Conservation (phyloP, 2,113 vertebrate genomes). For the Calidris pugnax region DNA sequence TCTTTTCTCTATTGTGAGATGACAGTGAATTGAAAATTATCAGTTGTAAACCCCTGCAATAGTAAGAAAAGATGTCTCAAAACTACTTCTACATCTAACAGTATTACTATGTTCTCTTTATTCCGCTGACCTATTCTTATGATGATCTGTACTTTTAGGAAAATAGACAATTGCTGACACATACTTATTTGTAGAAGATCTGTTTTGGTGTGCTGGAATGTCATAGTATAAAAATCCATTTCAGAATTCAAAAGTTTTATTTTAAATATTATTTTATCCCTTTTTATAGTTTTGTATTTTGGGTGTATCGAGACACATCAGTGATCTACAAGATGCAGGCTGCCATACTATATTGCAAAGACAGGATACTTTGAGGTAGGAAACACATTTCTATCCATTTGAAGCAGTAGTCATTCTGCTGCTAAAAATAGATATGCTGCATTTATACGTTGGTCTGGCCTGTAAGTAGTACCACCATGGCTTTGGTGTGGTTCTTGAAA, state of each 20-base stretch:
- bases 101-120: neutral
- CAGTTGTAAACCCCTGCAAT: neutral
- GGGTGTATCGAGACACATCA: neutral
- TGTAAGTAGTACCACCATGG: neutral
- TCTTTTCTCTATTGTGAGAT: neutral
- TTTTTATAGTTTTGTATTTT: neutral
- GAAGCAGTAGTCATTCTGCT: neutral
- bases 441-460: neutral
- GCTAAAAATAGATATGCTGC: neutral
- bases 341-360: neutral
- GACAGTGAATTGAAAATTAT: neutral
- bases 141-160: neutral
- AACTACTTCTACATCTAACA: neutral
- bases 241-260: neutral
- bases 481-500: neutral
- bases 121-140: neutral
- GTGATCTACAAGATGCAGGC: neutral
- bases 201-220: neutral
- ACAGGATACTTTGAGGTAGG: neutral
- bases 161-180: neutral
- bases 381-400: neutral
- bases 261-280: neutral
- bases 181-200: neutral
- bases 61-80: neutral
- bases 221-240: neutral